These are phyloP conservation scores for Teleiodes luculella DNA, from an alignment of 2,888 invertebrate species.

Conservation along the genomic window DNA sequence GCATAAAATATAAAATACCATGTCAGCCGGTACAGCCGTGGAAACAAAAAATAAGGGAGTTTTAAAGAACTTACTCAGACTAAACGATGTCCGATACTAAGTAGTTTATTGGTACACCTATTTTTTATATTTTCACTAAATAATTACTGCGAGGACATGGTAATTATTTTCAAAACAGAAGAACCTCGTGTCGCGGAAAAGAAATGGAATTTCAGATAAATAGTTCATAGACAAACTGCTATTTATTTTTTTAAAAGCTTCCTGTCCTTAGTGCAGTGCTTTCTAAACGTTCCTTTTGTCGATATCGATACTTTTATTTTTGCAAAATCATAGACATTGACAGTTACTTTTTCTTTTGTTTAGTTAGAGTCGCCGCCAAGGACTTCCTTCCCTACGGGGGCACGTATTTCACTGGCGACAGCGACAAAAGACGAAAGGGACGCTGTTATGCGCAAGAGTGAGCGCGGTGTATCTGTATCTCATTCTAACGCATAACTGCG, in stretches of 20 bases:
- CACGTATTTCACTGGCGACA: too few species aligned
- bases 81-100: not conserved
- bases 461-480: too few species aligned
- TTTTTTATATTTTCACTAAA: not conserved
- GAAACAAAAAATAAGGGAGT: not conserved
- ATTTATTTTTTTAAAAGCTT: not conserved
- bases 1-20: slow-evolving; percentile 2
- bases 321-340: too few species aligned
- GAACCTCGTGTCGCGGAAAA: slow-evolving; percentile 42
- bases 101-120: not conserved
- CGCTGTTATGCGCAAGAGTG: too few species aligned
- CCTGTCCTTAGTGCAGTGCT: too few species aligned
- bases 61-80: slow-evolving; percentile 13
- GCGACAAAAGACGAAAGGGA: too few species aligned
- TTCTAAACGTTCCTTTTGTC: too few species aligned
- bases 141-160: slow-evolving; percentile 17
- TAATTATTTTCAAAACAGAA: slow-evolving; percentile 41
- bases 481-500: too few species aligned
- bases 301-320: too few species aligned
- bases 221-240: slow-evolving; percentile 15
- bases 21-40: slow-evolving; percentile 15
- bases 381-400: too few species aligned
- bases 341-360: too few species aligned
- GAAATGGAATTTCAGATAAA: slow-evolving; percentile 1
- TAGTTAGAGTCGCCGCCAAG: too few species aligned